Percentiles rank a stretch among this genome's conserved stretches.
Conservation (phyloP, 2,888 invertebrate species). For the Drosophila parthenogenetica region DNA sequence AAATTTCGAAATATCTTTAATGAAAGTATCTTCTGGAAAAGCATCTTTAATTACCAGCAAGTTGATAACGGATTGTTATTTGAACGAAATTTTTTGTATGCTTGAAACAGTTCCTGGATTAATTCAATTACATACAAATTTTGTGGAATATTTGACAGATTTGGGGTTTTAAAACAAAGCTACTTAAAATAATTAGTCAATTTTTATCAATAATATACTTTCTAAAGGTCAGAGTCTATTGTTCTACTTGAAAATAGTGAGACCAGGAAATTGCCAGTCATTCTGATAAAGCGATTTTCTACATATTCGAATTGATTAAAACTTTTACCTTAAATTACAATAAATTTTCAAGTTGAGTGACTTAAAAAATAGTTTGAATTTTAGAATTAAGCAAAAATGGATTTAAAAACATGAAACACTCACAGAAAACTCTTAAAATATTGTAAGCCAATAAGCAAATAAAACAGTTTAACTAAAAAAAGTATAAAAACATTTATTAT, state of each 20-base stretch:
- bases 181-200: background rate
- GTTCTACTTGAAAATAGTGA: slow-evolving; percentile 1
- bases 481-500: too few relatives aligned
- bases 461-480: too few relatives aligned
- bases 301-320: background rate
- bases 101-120: too few relatives aligned
- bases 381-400: too few relatives aligned
- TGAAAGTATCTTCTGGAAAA: background rate
- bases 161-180: too few relatives aligned
- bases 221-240: background rate
- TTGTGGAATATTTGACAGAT: too few relatives aligned
- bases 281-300: slow-evolving; percentile 1
- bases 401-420: too few relatives aligned
- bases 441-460: too few relatives aligned
- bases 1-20: background rate
- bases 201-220: background rate
- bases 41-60: background rate
- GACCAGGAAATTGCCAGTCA: slow-evolving; percentile 1
- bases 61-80: background rate
- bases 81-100: too few relatives aligned
- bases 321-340: background rate
- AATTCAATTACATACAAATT: too few relatives aligned
- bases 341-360: background rate
- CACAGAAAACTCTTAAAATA: too few relatives aligned
- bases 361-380: too few relatives aligned